Base-by-base conservation (phyloP, 2,113 vertebrate genomes). In the Dascyllus trimaculatus region DNA sequence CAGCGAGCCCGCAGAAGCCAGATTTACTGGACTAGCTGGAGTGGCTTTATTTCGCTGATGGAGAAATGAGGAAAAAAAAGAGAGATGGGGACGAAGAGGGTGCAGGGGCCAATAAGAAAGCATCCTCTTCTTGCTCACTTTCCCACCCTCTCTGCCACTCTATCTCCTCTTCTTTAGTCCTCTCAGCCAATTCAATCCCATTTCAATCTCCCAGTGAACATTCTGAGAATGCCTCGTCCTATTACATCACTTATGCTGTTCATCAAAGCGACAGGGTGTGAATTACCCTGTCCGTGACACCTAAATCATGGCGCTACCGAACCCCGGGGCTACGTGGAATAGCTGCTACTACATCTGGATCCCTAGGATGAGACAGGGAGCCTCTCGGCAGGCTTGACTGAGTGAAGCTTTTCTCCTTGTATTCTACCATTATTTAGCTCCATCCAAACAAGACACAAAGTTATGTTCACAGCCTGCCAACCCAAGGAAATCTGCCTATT, bases 261-360 rank as follows among this genome's bases (percentile, higher is more conserved):
- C 88, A 90, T 92, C 90, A 89, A 86, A 89, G 90, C 70, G 81
- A 92, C 87, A 89, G 88, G 83, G 84, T 88, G 90, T 83, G 90
- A 91, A 91, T 91, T 81, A 88, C 85, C 82, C 87, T 67, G 80
- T 88, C 86, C 84, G 25, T 91, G 91, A 91, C 88, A 89, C 90
- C 90, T 88, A 90, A 92, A 91, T 92, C 90, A 88, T 74, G 79
- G 75, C 43, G 18, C 80, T 63, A 79, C 73, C 58, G 58, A 78
- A 77, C 85, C 89, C 88, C 10, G 68, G 57, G 85, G 91, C 89
- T 61, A 73, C 87, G 61, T 17, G 66, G 75, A 82, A 82, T 66
- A 74, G 88, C 80, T 90, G 88, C 76, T 88, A 77, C 83, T 75
- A 78, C 91, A 87, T 84, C 84, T 86, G 87, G 85, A 89, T 73